Base-by-base conservation (phyloP, 2,888 invertebrate species). In the Diarsia mendica region DNA sequence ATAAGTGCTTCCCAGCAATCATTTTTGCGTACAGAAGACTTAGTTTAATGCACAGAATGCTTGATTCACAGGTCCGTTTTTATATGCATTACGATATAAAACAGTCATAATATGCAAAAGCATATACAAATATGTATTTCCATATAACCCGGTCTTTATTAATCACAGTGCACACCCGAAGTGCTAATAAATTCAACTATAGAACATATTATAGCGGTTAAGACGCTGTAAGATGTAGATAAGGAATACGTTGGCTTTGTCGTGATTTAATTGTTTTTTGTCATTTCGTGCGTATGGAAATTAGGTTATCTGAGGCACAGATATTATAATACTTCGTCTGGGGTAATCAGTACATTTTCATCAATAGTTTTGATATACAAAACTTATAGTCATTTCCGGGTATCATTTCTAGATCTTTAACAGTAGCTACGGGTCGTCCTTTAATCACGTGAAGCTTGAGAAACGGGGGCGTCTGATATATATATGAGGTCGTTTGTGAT, bases 181-280 rank as follows among this genome's bases (percentile, higher is more conserved):
- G 84, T 82, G 85, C 87, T 89, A 90, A 91, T 92, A 88, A 90
- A 91, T 91, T 92, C 86, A 79, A 84, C 87, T 83, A 87, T 80
- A 85, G 83, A 85, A 61, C 75, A 75, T 84, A 81, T 72, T 75
- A 67, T 4, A 77, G 64, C 51, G 61, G 77, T 60, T 70, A 72
- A 85, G 77, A 82, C 51, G 67, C 49, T 39, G 23, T 74, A 33
- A 80, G 79, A 79, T 74, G 64, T 11, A 73, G 55, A 58, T 67
- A 67, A 55, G 39, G 46, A 58, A 44, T 33, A 28, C 1, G 18
- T 15, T 74, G 28, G 23, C n/a, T 77, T 58, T n/a, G 39, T 28
- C 5, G 20, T 39, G 11, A 58, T 58, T 44, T 1, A n/a, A 65
- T 58, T 64, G 20, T 15, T 11, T 71, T 44, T 44, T 28, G 23